A percentile compares a stretch with the other conserved stretches of the same genome.
Conservation (phyloP, 2,113 vertebrate species). For the Thamnophis sirtalis region DNA sequence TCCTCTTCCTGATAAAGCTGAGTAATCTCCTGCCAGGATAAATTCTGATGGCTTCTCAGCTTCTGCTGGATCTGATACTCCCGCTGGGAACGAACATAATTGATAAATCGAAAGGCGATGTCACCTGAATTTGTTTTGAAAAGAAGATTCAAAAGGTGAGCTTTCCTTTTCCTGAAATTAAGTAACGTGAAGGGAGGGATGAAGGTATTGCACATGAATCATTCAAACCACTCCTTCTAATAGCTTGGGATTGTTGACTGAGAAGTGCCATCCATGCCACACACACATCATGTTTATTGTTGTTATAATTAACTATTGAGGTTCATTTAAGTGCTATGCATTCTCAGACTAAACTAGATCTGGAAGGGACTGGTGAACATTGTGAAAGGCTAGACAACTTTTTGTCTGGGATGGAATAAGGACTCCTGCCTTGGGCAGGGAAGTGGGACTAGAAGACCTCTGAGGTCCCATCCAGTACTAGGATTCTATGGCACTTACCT, state of each 20-base stretch:
- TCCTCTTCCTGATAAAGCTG: conserved; percentile 65
- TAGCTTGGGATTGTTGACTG: neutral
- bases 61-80: conserved; percentile 62
- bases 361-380: neutral
- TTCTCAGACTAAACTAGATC: neutral
- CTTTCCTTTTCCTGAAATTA: neutral
- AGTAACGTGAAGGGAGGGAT: neutral
- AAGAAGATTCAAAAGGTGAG: neutral
- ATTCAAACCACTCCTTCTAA: neutral
- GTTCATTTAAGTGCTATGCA: neutral
- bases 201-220: neutral
- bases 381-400: neutral
- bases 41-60: conserved; percentile 70
- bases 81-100: conserved; percentile 73
- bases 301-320: neutral
- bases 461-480: neutral
- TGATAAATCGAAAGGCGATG: conserved; percentile 91
- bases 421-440: neutral
- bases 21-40: conserved; percentile 84
- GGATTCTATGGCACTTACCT: conserved; percentile 69
- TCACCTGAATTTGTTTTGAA: conserved; percentile 76
- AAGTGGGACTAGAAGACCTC: neutral
- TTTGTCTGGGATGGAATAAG: neutral
- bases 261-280: neutral
- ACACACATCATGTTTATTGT: neutral